Evolutionary conservation across 2,888 invertebrate genomes (phyloP).

Genomic region (Oligia fasciuncula): DNA sequence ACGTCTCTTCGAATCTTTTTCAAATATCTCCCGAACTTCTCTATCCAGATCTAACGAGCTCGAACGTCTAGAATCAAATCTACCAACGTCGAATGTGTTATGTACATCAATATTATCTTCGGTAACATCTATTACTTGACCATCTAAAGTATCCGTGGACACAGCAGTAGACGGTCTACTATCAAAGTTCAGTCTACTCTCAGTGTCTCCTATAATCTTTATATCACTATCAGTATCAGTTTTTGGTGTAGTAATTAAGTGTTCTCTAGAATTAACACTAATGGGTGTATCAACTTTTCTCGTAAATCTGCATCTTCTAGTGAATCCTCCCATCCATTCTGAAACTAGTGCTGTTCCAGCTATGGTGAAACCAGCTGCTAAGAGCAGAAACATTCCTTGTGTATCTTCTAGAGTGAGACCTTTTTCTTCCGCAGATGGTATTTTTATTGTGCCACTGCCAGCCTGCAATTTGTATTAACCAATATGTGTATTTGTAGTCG

Average conservation of each 20-base stretch:
- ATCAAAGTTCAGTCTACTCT: conserved; percentile 70
- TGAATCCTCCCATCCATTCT: conserved; percentile 93
- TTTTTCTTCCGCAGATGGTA: conserved; percentile 91
- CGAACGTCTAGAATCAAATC: conserved; percentile 79
- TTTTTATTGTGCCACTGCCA: conserved; percentile 81
- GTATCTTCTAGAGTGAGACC: conserved; percentile 94
- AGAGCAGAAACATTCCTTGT: conserved; percentile 94
- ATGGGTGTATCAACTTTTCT: conserved; percentile 67
- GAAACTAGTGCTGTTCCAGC: conserved; percentile 91
- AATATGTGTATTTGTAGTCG: not conserved
- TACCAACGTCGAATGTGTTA: conserved; percentile 71
- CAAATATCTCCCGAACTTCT: conserved; percentile 85
- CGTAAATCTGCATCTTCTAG: conserved; percentile 88
- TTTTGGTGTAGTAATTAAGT: conserved; percentile 71
- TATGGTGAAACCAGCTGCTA: conserved; percentile 92
- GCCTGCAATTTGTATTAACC: conserved; percentile 77
- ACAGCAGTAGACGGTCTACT: conserved; percentile 72
- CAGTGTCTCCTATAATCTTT: conserved; percentile 63
- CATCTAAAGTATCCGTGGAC: conserved; percentile 81
- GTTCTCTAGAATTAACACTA: conserved; percentile 70
- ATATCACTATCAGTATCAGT: conserved; percentile 60
- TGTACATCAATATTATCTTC: conserved; percentile 81
- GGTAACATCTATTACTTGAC: conserved; percentile 80
- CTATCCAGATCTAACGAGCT: conserved; percentile 84
- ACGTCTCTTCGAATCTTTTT: conserved; percentile 75